Percentiles rank a stretch among this genome's conserved stretches.
phyloP scores from a whole-genome alignment of 2,113 vertebrate species.

The Muntiacus muntjak region DNA sequence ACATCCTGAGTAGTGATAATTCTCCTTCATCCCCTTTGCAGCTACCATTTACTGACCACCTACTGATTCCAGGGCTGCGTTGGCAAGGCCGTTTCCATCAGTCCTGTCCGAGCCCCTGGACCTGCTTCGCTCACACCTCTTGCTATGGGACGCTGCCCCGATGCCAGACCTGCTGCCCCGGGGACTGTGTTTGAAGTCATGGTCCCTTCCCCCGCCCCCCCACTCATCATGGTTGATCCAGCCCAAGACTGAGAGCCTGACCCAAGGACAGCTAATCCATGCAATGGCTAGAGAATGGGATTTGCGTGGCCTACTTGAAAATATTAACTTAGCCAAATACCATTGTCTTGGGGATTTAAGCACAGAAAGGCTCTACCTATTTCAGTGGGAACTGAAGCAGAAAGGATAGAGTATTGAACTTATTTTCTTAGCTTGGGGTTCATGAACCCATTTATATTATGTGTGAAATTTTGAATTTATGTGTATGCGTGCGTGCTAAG shows the following conservation, averaged over 20 bases:
- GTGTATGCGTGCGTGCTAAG: background rate
- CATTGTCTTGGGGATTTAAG: background rate
- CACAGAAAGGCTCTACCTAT: background rate
- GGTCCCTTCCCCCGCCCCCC: accelerated
- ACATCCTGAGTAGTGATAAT: background rate
- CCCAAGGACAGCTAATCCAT: background rate
- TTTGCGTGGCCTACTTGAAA: constrained; percentile 47
- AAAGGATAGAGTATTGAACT: background rate
- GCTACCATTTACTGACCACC: background rate
- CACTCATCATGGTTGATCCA: background rate
- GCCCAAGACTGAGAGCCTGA: background rate
- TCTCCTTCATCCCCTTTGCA: background rate
- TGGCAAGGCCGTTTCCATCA: background rate
- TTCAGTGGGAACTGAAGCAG: constrained; percentile 30
- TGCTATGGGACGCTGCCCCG: background rate
- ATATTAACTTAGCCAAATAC: constrained; percentile 4
- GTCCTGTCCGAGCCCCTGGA: background rate
- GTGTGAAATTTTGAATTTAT: background rate
- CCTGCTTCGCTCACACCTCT: background rate
- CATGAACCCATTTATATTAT: background rate
- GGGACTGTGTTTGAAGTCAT: background rate
- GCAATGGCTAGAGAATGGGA: background rate
- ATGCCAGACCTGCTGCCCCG: background rate
- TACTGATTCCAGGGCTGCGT: background rate
- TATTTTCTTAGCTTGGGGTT: background rate